These are phyloP conservation scores for Cheirogaleus major DNA, from an alignment of 2,797 vertebrate species.

Conservation along the genomic window DNA sequence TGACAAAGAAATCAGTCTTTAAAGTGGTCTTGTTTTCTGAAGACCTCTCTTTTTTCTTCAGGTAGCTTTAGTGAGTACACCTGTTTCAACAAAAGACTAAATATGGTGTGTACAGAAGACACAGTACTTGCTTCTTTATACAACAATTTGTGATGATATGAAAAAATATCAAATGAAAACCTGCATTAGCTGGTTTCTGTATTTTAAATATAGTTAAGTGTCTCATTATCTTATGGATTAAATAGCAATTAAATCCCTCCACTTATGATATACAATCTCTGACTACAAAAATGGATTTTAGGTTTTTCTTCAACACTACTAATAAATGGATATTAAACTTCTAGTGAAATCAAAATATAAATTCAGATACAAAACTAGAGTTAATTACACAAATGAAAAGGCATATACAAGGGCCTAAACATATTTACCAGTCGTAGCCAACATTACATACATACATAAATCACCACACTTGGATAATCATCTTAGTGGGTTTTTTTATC, in stretches of 20 bases:
- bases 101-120: accelerated
- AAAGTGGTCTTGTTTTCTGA: neutral
- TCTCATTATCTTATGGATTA: neutral
- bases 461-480: neutral
- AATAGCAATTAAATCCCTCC: neutral
- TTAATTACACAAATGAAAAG: neutral
- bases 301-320: slow-evolving; percentile 6
- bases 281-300: neutral
- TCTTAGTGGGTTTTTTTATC: neutral
- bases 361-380: slow-evolving; percentile 15
- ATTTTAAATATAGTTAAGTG: neutral
- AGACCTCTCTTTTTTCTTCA: neutral
- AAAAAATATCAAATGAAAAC: neutral
- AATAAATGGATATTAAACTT: neutral
- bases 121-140: neutral
- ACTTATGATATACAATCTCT: neutral
- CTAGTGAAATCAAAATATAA: neutral
- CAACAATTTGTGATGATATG: neutral
- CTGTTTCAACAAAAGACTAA: neutral
- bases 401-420: neutral
- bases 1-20: neutral
- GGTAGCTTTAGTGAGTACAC: neutral
- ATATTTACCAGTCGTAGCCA: neutral
- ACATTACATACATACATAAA: neutral
- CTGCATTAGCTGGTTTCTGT: neutral